Evolutionary conservation across 2,113 vertebrate species (phyloP).

Genomic region (Silurus meridionalis): DNA sequence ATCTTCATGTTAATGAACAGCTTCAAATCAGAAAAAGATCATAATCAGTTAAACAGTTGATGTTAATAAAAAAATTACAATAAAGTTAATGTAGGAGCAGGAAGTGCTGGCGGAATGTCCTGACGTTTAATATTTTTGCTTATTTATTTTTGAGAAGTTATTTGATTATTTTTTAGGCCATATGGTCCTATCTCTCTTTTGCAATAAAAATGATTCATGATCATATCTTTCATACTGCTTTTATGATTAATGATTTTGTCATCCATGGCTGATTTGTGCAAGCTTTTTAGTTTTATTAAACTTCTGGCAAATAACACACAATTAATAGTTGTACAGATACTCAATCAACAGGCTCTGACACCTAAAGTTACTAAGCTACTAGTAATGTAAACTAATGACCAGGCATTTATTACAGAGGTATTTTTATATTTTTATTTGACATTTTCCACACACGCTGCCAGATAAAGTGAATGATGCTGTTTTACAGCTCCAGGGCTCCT

Average conservation of each 20-base stretch:
- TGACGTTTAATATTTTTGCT: too few relatives aligned
- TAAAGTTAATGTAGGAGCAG: not conserved
- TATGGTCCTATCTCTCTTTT: not conserved
- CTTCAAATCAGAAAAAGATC: not conserved
- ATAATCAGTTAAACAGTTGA: too few relatives aligned
- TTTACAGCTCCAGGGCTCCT: not conserved
- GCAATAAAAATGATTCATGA: conserved; percentile 1
- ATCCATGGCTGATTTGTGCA: conserved; percentile 19
- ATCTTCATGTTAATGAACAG: not conserved
- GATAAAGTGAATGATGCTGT: not conserved
- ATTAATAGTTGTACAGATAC: not conserved
- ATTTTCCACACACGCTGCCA: not conserved
- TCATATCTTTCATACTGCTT: not conserved
- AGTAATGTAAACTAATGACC: conserved; percentile 5
- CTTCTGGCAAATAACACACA: conserved; percentile 2
- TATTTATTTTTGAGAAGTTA: not conserved
- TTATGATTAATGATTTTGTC: conserved; percentile 28
- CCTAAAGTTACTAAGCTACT: not conserved
- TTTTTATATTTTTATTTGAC: not conserved
- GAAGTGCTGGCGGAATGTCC: not conserved
- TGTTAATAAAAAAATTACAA: not conserved
- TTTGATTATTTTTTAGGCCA: not conserved
- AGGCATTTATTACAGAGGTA: not conserved
- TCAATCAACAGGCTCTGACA: not conserved
- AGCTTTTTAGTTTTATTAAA: conserved; percentile 19